phyloP scores from a whole-genome alignment of 35 echinoderm and acorn worm genomes.

The Lytechinus variegatus region DNA sequence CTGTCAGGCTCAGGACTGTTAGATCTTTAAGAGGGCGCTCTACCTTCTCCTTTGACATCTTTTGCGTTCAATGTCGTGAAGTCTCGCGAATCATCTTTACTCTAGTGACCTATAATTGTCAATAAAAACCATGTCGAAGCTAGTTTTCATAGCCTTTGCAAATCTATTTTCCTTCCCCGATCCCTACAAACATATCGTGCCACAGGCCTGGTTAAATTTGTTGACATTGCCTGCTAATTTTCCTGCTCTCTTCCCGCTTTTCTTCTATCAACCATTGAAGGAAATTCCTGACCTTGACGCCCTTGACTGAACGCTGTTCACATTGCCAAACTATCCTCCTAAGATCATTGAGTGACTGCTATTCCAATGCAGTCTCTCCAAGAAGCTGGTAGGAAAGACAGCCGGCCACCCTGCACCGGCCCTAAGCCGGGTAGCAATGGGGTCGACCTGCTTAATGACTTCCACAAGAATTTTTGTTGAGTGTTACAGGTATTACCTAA shows the following conservation, averaged over 20 bases:
- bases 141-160: constrained; percentile 10
- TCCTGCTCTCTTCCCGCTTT: constrained; percentile 11
- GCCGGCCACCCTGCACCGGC: neutral
- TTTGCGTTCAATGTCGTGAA: neutral
- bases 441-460: neutral
- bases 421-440: neutral
- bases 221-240: constrained; percentile 41
- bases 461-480: neutral
- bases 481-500: neutral
- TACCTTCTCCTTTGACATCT: neutral
- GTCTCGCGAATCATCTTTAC: neutral
- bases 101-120: neutral
- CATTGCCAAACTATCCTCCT: neutral
- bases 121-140: constrained; percentile 8
- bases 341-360: neutral
- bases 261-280: neutral
- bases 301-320: neutral
- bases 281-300: neutral
- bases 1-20: too few species aligned
- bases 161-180: constrained; percentile 36
- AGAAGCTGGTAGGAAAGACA: neutral
- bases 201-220: constrained; percentile 33
- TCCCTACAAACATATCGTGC: constrained; percentile 37
- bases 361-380: neutral
- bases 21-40: neutral